Base-by-base conservation (phyloP, 2,113 vertebrate species). In the Onychostoma macrolepis region DNA sequence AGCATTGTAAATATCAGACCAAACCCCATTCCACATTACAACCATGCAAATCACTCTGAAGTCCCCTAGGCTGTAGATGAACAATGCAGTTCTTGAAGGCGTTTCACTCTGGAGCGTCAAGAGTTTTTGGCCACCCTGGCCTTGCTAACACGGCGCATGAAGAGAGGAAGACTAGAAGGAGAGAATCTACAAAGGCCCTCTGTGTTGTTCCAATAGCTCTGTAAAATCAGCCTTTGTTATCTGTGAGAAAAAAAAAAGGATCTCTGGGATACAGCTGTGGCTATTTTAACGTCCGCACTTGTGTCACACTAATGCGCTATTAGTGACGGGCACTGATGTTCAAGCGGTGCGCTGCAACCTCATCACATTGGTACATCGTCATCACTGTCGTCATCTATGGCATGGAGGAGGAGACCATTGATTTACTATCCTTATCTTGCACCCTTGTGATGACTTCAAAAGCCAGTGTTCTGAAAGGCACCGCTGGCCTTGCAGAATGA, bases 141-240 rank as follows among this genome's bases (percentile, higher is more conserved):
- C 88, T 86, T 87, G 84, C 89, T 94, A 94, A 92, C 91, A 91
- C 92, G 93, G 90, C 92, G 86, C 83, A 71, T 71, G 82, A 71
- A 71, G 21, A 82, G 48, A 65, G 89, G 89, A 88, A 91, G 88
- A 88, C 90, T 43, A 87, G 91, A 86, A 88, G 88, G 86, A 91
- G 86, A 61, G 87, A 79, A 87, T 87, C 86, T 81, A 95, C 94
- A 95, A 95, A 93, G 93, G 89, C 69, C 84, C 90, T 94, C 92
- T 95, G 91, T 95, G 88, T 87, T 84, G 84, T 80, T 85, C 81
- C 87, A 76, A 85, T 80, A 90, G 91, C 89, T 91, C 91, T 90
- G 87, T 93, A 92, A 94, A 95, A 93, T 93, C 91, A 48, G 90
- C 88, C 94, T 95, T 94, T 95, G 94, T 95, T 94, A 89, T 90